phyloP scores from a whole-genome alignment of 2,797 vertebrate genomes.

The Ctenopoma kingsleyae region DNA sequence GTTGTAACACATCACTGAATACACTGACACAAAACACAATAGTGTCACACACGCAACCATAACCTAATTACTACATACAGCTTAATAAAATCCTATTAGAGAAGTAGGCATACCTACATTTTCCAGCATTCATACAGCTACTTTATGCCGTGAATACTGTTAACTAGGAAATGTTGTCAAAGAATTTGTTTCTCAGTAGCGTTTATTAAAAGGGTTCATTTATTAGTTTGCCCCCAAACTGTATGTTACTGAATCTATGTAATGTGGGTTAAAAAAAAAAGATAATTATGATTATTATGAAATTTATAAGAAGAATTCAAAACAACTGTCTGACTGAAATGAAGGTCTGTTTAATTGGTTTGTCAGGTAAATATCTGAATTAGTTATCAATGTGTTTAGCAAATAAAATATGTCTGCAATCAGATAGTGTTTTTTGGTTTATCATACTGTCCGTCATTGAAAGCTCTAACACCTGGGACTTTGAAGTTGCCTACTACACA shows the following conservation, averaged over 20 bases:
- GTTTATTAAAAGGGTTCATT: neutral
- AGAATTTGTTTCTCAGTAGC: neutral
- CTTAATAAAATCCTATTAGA: constrained; percentile 60
- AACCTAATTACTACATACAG: constrained; percentile 44
- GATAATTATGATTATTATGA: too few species aligned
- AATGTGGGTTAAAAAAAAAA: neutral
- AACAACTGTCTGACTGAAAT: neutral
- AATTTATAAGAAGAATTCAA: too few species aligned
- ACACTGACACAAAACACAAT: constrained; percentile 19
- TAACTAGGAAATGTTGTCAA: neutral
- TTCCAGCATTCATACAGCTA: neutral
- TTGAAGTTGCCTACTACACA: too few species aligned
- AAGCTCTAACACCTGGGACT: too few species aligned
- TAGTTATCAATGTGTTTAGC: neutral
- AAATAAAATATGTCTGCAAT: too few species aligned
- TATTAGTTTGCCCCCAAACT: neutral
- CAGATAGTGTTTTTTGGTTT: too few species aligned
- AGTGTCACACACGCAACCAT: constrained; percentile 6
- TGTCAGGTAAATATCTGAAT: neutral
- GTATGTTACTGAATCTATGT: neutral
- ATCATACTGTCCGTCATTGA: too few species aligned
- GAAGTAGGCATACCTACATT: constrained; percentile 29
- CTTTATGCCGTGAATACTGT: constrained; percentile 13
- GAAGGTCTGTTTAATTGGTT: neutral
- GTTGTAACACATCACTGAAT: constrained; percentile 21